Conservation (phyloP, 2,113 vertebrate genomes). For the Rhinopomastus cyanomelas region DNA sequence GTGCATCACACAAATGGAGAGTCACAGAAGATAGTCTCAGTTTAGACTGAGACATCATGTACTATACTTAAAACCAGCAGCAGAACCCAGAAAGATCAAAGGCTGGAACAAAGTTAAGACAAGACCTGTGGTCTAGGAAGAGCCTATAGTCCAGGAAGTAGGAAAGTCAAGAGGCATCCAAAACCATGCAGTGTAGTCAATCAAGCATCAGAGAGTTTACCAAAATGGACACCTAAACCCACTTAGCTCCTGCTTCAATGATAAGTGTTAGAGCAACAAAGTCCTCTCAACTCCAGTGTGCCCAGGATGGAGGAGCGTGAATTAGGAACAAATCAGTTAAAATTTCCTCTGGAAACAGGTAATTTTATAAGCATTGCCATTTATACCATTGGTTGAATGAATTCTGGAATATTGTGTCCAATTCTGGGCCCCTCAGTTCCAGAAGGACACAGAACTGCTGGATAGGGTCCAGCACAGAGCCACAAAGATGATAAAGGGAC, state of each 20-base stretch:
- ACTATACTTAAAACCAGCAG: not conserved
- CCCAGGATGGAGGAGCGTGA: not conserved
- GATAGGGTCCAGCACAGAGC: too few species aligned
- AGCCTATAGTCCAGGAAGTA: not conserved
- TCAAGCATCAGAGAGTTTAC: not conserved
- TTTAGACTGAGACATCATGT: not conserved
- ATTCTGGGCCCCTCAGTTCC: too few species aligned
- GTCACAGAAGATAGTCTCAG: not conserved
- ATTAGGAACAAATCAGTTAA: not conserved
- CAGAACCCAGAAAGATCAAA: not conserved
- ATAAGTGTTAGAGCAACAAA: not conserved
- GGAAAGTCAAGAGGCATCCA: not conserved
- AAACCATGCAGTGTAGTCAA: not conserved
- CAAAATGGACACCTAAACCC: not conserved
- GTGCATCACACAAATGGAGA: not conserved
- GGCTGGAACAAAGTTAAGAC: not conserved
- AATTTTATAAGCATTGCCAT: accelerated
- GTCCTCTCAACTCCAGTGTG: not conserved
- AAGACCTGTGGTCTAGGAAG: not conserved
- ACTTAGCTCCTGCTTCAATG: accelerated
- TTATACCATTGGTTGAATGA: not conserved
- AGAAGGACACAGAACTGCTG: too few species aligned
- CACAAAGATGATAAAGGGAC: too few species aligned
- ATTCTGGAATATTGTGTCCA: too few species aligned
- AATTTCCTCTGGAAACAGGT: not conserved